phyloP scores from a whole-genome alignment of 2,797 vertebrate genomes.

The Avahi laniger region DNA sequence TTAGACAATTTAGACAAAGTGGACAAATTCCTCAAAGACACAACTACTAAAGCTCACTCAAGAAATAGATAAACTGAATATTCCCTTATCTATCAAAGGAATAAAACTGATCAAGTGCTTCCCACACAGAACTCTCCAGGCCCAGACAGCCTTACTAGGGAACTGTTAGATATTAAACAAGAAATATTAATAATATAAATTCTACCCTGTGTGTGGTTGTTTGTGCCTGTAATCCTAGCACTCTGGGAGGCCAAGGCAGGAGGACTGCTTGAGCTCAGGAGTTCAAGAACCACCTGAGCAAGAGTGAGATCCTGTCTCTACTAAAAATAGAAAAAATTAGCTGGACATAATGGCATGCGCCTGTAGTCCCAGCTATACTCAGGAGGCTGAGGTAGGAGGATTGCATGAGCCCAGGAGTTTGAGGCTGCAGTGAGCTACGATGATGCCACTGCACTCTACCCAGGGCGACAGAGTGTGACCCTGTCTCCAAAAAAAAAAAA shows the following conservation, averaged over 20 bases:
- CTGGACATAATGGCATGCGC: rapidly evolving
- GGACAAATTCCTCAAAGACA: background rate
- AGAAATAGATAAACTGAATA: no score
- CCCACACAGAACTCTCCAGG: background rate
- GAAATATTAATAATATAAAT: background rate
- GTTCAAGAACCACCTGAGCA: background rate
- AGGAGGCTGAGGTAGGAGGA: background rate
- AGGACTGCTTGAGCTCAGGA: background rate
- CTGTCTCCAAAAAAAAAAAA: background rate
- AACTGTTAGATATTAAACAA: background rate
- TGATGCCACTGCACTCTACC: background rate
- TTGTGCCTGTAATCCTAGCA: background rate
- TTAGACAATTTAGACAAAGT: background rate
- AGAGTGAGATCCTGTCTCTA: background rate
- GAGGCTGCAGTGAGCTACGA: background rate
- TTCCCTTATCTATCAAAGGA: background rate
- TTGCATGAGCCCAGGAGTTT: background rate
- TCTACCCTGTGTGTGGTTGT: background rate
- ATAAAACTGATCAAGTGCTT: background rate
- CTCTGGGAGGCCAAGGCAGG: background rate
- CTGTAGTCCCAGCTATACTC: background rate
- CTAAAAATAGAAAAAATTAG: background rate
- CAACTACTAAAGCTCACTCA: background rate
- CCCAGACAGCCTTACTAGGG: background rate
- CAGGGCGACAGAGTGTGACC: background rate